phyloP scores from a whole-genome alignment of 2,113 vertebrate genomes.

The Corynorhinus townsendii region DNA sequence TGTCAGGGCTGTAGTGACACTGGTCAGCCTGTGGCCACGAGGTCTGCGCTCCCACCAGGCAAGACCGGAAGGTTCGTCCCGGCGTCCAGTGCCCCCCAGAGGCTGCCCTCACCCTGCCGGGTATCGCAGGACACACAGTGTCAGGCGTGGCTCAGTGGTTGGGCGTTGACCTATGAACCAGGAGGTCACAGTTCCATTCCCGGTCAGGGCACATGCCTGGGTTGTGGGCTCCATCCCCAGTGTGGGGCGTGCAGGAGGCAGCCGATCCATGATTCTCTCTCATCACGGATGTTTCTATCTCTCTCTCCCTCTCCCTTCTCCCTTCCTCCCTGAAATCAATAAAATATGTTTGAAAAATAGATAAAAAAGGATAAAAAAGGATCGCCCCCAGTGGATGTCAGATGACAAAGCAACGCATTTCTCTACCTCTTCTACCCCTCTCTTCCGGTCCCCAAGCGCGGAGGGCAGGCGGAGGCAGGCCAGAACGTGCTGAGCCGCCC shows the following conservation, averaged over 20 bases:
- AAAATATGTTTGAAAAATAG: too few species aligned
- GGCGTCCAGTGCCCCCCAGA: not conserved
- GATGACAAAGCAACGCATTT: not conserved
- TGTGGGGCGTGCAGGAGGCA: too few species aligned
- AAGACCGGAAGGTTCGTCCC: not conserved
- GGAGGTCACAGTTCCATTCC: too few species aligned
- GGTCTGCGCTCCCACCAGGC: not conserved
- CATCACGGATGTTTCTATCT: too few species aligned
- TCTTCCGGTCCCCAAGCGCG: not conserved
- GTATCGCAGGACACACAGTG: not conserved
- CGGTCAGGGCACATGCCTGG: too few species aligned
- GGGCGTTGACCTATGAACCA: too few species aligned
- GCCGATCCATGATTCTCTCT: too few species aligned
- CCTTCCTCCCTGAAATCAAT: too few species aligned
- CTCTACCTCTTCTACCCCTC: not conserved
- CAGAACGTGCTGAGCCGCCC: not conserved
- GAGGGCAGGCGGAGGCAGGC: not conserved
- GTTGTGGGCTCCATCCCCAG: too few species aligned
- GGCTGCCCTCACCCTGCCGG: not conserved
- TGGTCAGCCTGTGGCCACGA: not conserved
- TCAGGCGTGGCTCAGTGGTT: too few species aligned
- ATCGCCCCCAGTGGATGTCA: not conserved
- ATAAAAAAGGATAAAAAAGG: not conserved
- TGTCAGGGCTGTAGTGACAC: slow-evolving; percentile 37
- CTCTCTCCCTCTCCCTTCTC: too few species aligned